Percentiles rank a stretch among this genome's conserved stretches.
phyloP scores from a whole-genome alignment of 2,888 invertebrate species.

The Tenthredo distinguenda region DNA sequence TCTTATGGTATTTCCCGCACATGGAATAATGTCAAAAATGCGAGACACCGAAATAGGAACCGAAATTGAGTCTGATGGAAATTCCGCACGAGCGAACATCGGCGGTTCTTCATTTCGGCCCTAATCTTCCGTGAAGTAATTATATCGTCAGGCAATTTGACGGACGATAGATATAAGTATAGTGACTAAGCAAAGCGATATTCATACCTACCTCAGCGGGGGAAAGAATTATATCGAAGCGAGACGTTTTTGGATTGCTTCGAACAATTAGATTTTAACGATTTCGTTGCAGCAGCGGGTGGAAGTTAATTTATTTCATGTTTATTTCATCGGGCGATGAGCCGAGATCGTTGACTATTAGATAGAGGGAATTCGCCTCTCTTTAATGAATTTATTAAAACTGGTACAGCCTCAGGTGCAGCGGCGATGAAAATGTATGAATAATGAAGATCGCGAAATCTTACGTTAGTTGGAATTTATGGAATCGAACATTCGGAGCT shows the following conservation, averaged over 20 bases:
- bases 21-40: background rate
- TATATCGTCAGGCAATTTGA: background rate
- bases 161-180: background rate
- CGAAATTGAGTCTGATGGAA: conserved; percentile 1
- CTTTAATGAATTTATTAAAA: background rate
- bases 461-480: background rate
- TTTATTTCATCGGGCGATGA: conserved; percentile 17
- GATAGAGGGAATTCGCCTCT: background rate
- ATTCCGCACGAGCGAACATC: background rate
- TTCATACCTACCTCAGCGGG: background rate
- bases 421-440: background rate
- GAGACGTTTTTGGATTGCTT: background rate
- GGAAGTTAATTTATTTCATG: conserved; percentile 28
- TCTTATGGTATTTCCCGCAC: background rate
- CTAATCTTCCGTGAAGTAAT: background rate
- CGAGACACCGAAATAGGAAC: background rate
- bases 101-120: background rate
- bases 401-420: background rate
- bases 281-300: background rate
- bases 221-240: background rate
- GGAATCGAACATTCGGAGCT: background rate
- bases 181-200: background rate
- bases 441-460: background rate
- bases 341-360: conserved; percentile 25
- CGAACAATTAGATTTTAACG: conserved; percentile 35